phyloP scores from a whole-genome alignment of 1,140 invertebrate genomes.

The Acyrthosiphon pisum region DNA sequence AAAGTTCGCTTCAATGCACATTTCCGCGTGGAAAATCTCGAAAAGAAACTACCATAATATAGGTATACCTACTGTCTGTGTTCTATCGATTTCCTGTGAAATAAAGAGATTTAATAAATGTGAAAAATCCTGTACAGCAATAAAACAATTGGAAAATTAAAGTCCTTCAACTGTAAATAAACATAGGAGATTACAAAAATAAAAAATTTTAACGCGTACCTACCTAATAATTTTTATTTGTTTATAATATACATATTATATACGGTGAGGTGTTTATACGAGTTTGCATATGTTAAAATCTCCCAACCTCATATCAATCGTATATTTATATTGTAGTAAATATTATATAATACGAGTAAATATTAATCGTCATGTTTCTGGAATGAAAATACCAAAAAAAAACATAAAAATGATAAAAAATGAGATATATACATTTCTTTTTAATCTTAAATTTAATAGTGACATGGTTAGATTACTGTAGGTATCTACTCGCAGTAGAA shows the following conservation, averaged over 20 bases:
- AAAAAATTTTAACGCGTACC: neutral
- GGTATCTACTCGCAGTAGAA: neutral
- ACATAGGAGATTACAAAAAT: neutral
- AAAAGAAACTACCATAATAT: neutral
- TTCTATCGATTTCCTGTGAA: neutral
- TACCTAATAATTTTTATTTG: neutral
- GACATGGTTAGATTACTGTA: neutral
- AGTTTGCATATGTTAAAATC: neutral
- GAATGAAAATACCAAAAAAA: neutral
- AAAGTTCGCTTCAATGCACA: neutral
- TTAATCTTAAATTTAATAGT: neutral
- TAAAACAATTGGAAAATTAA: constrained; percentile 5
- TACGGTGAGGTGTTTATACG: neutral
- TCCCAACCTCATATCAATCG: neutral
- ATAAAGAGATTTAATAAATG: neutral
- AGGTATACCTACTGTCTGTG: neutral
- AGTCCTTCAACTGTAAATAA: neutral
- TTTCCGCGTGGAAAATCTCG: neutral
- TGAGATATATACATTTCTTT: neutral
- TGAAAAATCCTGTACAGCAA: neutral
- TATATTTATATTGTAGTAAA: neutral
- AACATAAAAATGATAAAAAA: neutral
- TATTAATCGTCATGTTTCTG: neutral
- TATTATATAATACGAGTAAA: too few relatives aligned
- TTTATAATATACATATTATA: neutral